Evolutionary conservation across 1,140 invertebrate species (phyloP).

Genomic region (Zaprionus davidi): DNA sequence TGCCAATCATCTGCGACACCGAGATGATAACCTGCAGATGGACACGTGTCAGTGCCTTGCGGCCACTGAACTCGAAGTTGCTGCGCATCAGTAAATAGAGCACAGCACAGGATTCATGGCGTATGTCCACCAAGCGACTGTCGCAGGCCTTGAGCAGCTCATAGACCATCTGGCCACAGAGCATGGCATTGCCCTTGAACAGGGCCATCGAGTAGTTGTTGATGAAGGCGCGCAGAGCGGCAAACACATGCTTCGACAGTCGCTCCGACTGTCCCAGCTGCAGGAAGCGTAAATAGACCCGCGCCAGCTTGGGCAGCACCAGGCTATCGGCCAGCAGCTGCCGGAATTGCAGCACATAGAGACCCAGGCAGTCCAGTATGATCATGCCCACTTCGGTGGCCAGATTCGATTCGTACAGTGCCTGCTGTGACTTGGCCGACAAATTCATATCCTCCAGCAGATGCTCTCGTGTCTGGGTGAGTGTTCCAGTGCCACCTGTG

Average conservation of each 20-base stretch:
- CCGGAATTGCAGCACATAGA: constrained; percentile 92
- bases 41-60: constrained; percentile 93
- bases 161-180: constrained; percentile 94
- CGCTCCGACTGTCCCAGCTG: constrained; percentile 95
- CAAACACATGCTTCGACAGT: constrained; percentile 95
- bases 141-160: constrained; percentile 92
- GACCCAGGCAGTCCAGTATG: constrained; percentile 92
- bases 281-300: constrained; percentile 93
- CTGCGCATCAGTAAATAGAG: constrained; percentile 96
- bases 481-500: constrained; percentile 85
- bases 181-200: constrained; percentile 92
- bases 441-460: constrained; percentile 83
- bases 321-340: constrained; percentile 90
- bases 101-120: constrained; percentile 95
- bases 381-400: constrained; percentile 95
- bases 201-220: constrained; percentile 94
- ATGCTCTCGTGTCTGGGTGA: constrained; percentile 86
- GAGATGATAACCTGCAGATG: constrained; percentile 96
- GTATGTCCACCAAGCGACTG: constrained; percentile 90
- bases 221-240: constrained; percentile 94
- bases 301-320: constrained; percentile 91
- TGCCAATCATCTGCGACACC: constrained; percentile 95
- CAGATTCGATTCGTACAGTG: constrained; percentile 92
- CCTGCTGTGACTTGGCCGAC: constrained; percentile 61
- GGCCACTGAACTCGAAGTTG: constrained; percentile 94